phyloP scores from a whole-genome alignment of 2,113 vertebrate species.

The Donacobius atricapilla region DNA sequence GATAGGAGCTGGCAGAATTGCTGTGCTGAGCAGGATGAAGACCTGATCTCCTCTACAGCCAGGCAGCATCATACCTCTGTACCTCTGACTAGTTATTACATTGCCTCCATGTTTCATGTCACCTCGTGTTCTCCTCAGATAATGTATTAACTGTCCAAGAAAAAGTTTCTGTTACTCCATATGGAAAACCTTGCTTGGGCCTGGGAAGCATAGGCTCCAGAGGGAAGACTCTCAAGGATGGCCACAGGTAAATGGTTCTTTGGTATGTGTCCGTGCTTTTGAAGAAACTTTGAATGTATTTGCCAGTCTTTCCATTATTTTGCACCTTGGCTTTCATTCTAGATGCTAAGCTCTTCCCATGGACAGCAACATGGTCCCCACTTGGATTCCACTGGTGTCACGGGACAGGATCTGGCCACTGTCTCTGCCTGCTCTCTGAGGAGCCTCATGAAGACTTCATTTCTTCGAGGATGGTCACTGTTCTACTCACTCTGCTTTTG shows the following conservation, averaged over 20 bases:
- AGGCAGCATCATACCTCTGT: too few species aligned
- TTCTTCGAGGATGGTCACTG: background rate
- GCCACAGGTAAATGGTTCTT: background rate
- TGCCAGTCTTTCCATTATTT: background rate
- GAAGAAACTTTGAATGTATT: background rate
- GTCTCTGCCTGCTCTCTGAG: background rate
- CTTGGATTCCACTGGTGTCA: background rate
- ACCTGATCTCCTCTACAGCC: background rate
- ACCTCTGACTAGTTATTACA: background rate
- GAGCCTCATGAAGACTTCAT: background rate
- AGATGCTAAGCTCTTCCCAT: background rate
- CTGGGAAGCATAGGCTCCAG: background rate
- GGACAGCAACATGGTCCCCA: accelerated
- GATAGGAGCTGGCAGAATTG: background rate
- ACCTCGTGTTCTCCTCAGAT: background rate
- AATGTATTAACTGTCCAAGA: background rate
- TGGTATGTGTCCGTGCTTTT: accelerated
- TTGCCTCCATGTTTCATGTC: background rate
- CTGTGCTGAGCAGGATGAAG: background rate
- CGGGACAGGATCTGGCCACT: background rate
- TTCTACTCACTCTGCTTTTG: background rate
- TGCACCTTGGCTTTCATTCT: background rate
- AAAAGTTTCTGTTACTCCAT: background rate
- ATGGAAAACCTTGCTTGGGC: background rate
- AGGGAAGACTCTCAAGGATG: background rate